Evolutionary conservation across 1,140 invertebrate species (phyloP).

Genomic region (Zaprionus lachaisei): DNA sequence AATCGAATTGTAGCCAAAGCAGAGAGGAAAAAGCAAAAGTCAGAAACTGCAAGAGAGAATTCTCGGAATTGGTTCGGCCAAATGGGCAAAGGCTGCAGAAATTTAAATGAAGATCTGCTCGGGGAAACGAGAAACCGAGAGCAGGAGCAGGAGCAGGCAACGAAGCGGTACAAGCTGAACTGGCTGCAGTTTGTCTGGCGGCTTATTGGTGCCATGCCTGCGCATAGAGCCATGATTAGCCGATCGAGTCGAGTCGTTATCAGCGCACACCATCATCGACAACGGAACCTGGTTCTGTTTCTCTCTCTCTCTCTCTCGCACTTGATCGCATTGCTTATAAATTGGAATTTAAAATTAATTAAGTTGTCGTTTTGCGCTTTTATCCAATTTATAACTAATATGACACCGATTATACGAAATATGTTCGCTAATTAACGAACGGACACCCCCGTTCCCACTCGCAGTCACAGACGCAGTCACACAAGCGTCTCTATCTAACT

Average conservation of each 20-base stretch:
- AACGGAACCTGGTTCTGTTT: conserved; percentile 8
- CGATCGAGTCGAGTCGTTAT: conserved; percentile 53
- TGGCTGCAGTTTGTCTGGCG: conserved; percentile 49
- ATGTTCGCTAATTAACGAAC: conserved; percentile 84
- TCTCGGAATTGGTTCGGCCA: conserved; percentile 61
- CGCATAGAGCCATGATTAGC: conserved; percentile 63
- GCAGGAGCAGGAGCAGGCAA: not conserved
- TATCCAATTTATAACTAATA: conserved; percentile 85
- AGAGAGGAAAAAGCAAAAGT: conserved; percentile 22
- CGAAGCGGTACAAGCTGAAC: not conserved
- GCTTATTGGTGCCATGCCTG: conserved; percentile 25
- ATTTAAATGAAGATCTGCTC: conserved; percentile 78
- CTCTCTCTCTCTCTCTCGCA: not conserved
- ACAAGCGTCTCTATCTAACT: conserved; percentile 40
- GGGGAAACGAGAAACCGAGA: not conserved
- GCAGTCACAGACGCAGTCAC: not conserved
- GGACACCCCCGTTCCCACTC: conserved; percentile 53
- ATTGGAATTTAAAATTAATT: conserved; percentile 84
- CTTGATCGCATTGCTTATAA: conserved; percentile 66
- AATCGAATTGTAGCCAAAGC: conserved; percentile 68
- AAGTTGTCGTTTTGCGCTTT: conserved; percentile 84
- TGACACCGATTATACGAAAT: conserved; percentile 85
- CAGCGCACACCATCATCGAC: conserved; percentile 62
- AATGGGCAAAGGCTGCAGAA: conserved; percentile 53
- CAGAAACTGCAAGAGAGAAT: conserved; percentile 45